phyloP scores from a whole-genome alignment of 2,113 vertebrate genomes.

The Lipophrys pholis region DNA sequence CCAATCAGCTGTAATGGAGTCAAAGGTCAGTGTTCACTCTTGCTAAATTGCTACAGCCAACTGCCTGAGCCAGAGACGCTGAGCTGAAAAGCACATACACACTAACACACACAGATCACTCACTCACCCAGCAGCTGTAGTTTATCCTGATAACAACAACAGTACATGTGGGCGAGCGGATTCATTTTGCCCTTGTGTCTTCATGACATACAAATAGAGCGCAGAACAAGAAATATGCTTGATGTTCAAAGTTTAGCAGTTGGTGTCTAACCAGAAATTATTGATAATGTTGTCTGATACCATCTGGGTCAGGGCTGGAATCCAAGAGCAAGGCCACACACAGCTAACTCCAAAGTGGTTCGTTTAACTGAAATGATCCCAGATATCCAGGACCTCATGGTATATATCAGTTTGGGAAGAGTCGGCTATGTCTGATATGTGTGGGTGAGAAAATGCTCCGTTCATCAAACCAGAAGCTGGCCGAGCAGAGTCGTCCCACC shows the following conservation, averaged over 20 bases:
- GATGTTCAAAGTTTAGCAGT: constrained; percentile 27
- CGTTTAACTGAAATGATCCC: too few relatives aligned
- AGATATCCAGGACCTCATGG: too few relatives aligned
- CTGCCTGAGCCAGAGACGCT: constrained; percentile 55
- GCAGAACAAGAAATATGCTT: constrained; percentile 17
- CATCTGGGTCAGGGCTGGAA: too few relatives aligned
- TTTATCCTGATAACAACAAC: constrained; percentile 53
- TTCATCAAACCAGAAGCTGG: too few relatives aligned
- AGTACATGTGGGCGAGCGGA: not conserved
- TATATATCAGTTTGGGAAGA: too few relatives aligned
- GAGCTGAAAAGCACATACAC: constrained; percentile 29
- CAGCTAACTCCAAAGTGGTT: too few relatives aligned
- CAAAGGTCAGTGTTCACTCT: constrained; percentile 78
- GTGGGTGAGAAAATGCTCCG: too few relatives aligned
- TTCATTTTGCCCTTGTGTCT: constrained; percentile 42
- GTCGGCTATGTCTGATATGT: too few relatives aligned
- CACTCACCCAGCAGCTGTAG: constrained; percentile 42
- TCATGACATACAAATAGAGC: constrained; percentile 32
- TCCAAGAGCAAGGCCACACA: too few relatives aligned
- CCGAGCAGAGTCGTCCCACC: too few relatives aligned
- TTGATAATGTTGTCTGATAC: constrained; percentile 15
- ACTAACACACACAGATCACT: constrained; percentile 38
- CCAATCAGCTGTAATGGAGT: constrained; percentile 80
- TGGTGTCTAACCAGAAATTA: constrained; percentile 21
- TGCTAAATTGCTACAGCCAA: constrained; percentile 62